These are phyloP conservation scores for Drosophila neotestacea DNA, from an alignment of 2,888 invertebrate species.

Conservation along the genomic window DNA sequence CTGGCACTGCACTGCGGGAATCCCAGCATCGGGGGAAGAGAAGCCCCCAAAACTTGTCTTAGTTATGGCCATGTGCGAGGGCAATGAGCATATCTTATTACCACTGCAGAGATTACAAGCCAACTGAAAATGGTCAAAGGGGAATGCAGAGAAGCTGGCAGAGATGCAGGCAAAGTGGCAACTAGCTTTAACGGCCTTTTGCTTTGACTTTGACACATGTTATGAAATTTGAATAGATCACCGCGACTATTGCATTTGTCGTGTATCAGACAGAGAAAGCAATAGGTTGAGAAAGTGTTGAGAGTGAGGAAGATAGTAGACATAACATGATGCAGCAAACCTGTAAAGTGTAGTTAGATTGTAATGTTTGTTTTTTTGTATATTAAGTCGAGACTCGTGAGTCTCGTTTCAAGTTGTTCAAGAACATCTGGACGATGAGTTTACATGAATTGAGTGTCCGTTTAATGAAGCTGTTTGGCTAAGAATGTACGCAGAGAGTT, in stretches of 20 bases:
- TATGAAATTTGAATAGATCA: conserved; percentile 79
- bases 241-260: conserved; percentile 39
- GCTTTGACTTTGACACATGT: conserved; percentile 77
- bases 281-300: neutral
- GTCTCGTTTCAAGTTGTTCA: conserved; percentile 32
- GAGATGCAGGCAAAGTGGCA: conserved; percentile 3
- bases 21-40: conserved; percentile 38
- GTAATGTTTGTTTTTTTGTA: conserved; percentile 46
- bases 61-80: conserved; percentile 57
- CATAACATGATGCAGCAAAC: conserved; percentile 57
- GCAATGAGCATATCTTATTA: conserved; percentile 75
- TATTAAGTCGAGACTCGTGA: conserved; percentile 39
- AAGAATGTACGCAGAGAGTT: conserved; percentile 29
- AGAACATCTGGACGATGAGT: conserved; percentile 65
- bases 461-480: conserved; percentile 61
- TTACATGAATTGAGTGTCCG: conserved; percentile 59
- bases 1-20: conserved; percentile 64
- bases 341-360: conserved; percentile 55
- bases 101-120: conserved; percentile 66
- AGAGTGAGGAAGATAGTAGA: neutral
- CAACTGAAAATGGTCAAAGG: neutral
- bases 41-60: conserved; percentile 42
- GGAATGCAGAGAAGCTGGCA: neutral
- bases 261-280: conserved; percentile 1
- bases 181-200: conserved; percentile 64